Base-by-base conservation (phyloP, 35 echinoderm and acorn worm species). In the Hemicentrotus pulcherrimus region DNA sequence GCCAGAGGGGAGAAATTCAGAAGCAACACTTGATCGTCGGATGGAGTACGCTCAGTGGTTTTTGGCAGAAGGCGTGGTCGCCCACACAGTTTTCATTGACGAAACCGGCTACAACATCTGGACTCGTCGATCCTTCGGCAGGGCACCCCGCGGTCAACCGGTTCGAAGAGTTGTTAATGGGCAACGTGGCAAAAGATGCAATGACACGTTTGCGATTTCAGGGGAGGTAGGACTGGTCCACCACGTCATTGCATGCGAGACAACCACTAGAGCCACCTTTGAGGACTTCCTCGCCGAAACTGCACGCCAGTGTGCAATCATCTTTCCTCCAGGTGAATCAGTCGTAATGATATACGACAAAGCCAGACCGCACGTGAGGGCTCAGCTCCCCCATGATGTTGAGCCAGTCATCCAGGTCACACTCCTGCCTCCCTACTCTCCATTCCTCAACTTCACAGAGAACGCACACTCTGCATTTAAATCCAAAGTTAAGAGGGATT, bases 11-110 rank as follows among this genome's bases (percentile, higher is more conserved):
- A 0, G 94, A 4, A 94, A 94, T 86, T 15, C 31, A 12, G 46
- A 45, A 52, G 32, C 9, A 93, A 47, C 46, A 4, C 41, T 93
- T 0, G 91, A 93, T 47, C 45, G 9, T 32, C 91, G 91, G 5
- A 10, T 50, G 8, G 91, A 93, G n/a, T 93, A 93, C 28, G 91
- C 91, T 4, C 11, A 93, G 30, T 93, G 91, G 91, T 93, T 47
- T 93, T 5, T 93, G 10, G 31, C 28, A 6, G n/a, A 47, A 13
- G 91, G 46, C 18, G 48, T 93, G 8, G n/a, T n/a, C n/a, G n/a
- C n/a, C n/a, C n/a, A n/a, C n/a, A n/a, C n/a, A n/a, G n/a, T n/a
- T n/a, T n/a, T 32, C 86, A 46, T 88, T 16, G 86, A 88, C 31
- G 86, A 88, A 19, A 88, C 86, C 28, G 86, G 86, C 11, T 88